These are phyloP conservation scores for Talpa occidentalis DNA, from an alignment of 2,113 vertebrate genomes.

Conservation along the genomic window DNA sequence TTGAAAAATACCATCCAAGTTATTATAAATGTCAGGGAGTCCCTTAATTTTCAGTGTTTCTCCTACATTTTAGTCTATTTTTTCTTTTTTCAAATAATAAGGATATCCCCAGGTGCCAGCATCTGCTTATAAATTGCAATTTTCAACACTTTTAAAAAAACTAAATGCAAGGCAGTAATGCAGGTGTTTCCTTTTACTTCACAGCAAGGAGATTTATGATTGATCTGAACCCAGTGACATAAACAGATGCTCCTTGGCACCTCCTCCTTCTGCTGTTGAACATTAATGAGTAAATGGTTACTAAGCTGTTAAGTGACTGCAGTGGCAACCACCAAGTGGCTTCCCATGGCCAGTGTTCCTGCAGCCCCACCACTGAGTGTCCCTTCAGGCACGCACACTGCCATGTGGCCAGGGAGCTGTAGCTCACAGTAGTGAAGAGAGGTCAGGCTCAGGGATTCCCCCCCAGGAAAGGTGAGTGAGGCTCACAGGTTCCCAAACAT, in stretches of 20 bases:
- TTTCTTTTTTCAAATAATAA: background rate
- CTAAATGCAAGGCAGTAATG: background rate
- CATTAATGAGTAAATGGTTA: slow-evolving; percentile 13
- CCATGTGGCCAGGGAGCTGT: background rate
- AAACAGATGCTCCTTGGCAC: slow-evolving; percentile 38
- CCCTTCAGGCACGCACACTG: background rate
- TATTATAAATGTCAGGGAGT: background rate
- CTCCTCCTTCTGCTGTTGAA: background rate
- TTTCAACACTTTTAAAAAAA: slow-evolving; percentile 30
- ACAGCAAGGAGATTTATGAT: slow-evolving; percentile 25
- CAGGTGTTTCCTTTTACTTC: slow-evolving; percentile 44
- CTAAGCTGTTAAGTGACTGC: slow-evolving; percentile 31
- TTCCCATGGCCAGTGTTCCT: background rate
- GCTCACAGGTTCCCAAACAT: slow-evolving; percentile 20
- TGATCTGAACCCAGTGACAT: background rate
- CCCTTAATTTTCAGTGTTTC: background rate
- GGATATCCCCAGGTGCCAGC: background rate
- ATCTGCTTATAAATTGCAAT: slow-evolving; percentile 57
- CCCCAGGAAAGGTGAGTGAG: background rate
- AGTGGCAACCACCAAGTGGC: background rate
- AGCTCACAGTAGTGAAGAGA: background rate
- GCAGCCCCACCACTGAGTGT: background rate
- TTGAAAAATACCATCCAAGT: background rate
- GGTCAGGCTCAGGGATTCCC: background rate
- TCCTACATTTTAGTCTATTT: background rate